Evolutionary conservation across 2,797 vertebrate genomes (phyloP).

Genomic region (Neosilurus mollespiculum): DNA sequence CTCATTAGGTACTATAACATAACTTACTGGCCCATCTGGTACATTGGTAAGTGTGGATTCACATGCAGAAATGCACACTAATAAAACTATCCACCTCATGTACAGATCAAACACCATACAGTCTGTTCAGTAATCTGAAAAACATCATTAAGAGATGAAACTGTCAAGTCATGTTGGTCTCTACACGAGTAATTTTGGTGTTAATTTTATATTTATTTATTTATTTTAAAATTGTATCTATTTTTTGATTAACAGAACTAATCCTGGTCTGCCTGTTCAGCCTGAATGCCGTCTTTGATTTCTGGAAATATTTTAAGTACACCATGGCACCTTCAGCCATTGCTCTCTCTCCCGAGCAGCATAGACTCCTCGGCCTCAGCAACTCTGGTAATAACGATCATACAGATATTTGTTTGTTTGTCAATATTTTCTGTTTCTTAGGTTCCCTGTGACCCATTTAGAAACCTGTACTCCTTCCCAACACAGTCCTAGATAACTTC

Average conservation of each 20-base stretch:
- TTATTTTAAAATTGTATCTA: neutral
- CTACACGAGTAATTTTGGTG: neutral
- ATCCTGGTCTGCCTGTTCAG: constrained; percentile 86
- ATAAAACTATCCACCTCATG: neutral
- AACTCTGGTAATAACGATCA: constrained; percentile 62
- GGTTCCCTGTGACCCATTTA: neutral
- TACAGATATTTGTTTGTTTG: neutral
- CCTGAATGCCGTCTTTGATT: constrained; percentile 92
- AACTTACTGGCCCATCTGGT: constrained; percentile 91
- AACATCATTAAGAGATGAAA: neutral
- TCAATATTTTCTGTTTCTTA: neutral
- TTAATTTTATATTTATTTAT: neutral
- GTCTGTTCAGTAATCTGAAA: no score
- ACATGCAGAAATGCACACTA: neutral
- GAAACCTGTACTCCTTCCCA: neutral
- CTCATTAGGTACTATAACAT: constrained; percentile 89
- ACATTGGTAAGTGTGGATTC: constrained; percentile 83
- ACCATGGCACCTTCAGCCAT: constrained; percentile 84
- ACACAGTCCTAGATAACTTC: neutral
- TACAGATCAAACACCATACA: neutral
- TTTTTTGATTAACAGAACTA: constrained; percentile 74
- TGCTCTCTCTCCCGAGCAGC: constrained; percentile 81
- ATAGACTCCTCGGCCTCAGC: constrained; percentile 80
- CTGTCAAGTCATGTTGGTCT: neutral
- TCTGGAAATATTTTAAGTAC: constrained; percentile 96